A percentile compares a stretch with the other conserved stretches of the same genome.
Conservation (phyloP, 2,797 vertebrate species). For the Chelonia mydas region DNA sequence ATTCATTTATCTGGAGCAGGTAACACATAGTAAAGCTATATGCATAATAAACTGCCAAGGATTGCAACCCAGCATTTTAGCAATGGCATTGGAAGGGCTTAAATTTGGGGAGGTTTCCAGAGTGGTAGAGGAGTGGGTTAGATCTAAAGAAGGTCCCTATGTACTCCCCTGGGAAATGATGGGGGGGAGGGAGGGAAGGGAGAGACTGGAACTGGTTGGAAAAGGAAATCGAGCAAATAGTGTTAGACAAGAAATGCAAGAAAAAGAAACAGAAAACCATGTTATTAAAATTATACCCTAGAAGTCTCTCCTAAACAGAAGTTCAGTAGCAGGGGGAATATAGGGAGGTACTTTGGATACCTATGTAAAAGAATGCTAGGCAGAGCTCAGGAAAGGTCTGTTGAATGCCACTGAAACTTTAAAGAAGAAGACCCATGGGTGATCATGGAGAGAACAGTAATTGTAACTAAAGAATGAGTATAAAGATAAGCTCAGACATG, state of each 20-base stretch:
- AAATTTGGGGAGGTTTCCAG: too few species aligned
- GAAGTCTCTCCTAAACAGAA: not conserved
- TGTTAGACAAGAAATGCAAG: not conserved
- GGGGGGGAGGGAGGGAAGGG: too few species aligned
- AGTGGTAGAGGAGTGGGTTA: too few species aligned
- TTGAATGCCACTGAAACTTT: not conserved
- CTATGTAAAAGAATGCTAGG: not conserved
- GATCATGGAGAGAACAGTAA: not conserved
- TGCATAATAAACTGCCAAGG: too few species aligned
- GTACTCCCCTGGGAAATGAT: too few species aligned
- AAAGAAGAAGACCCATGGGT: not conserved
- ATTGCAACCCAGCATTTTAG: too few species aligned
- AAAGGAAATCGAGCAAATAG: not conserved
- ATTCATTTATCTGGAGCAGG: not conserved
- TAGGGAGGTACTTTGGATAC: not conserved
- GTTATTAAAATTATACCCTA: not conserved
- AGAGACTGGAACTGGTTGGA: not conserved
- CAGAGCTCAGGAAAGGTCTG: not conserved
- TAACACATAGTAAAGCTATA: too few species aligned
- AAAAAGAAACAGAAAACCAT: not conserved
- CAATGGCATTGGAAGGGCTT: too few species aligned
- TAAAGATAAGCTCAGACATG: not conserved
- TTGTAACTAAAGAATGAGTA: not conserved
- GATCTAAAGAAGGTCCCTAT: too few species aligned
- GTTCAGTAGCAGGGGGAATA: not conserved